A percentile compares a stretch with the other conserved stretches of the same genome.
Conservation (phyloP, 2,797 vertebrate species). For the Phrynocephalus guinanensis region DNA sequence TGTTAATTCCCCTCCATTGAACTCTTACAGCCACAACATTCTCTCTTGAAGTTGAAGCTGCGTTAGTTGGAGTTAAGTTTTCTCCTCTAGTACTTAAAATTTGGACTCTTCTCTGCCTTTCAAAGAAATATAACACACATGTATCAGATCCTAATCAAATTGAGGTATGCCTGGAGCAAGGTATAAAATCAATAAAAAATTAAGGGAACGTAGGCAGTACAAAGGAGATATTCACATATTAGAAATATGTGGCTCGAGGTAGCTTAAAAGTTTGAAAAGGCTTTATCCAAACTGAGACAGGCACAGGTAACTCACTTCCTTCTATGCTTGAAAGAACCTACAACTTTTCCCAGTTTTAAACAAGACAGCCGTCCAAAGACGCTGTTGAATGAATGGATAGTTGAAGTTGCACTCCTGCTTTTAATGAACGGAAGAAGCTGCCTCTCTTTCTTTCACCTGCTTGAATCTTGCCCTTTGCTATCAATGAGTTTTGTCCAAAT, state of each 20-base stretch:
- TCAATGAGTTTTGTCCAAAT: too few species aligned
- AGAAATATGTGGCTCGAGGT: not conserved
- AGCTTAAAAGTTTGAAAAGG: not conserved
- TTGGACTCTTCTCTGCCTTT: slow-evolving; percentile 32
- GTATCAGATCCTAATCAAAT: slow-evolving; percentile 28
- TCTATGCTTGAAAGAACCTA: not conserved
- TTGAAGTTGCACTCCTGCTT: not conserved
- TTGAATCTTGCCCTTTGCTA: too few species aligned
- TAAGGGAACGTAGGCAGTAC: not conserved
- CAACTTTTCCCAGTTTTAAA: not conserved
- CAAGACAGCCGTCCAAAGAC: not conserved
- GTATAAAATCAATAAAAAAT: slow-evolving; percentile 26
- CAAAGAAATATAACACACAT: slow-evolving; percentile 16
- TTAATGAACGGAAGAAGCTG: not conserved
- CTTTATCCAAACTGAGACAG: not conserved
- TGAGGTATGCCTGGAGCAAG: slow-evolving; percentile 36
- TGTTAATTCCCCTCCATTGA: slow-evolving; percentile 1
- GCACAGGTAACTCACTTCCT: not conserved
- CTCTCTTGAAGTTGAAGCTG: not conserved
- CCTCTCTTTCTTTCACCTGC: too few species aligned
- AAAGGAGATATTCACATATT: not conserved
- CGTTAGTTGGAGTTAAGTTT: not conserved
- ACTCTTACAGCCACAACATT: not conserved
- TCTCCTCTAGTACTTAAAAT: slow-evolving; percentile 15
- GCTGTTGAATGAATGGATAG: not conserved